Evolutionary conservation across 2,113 vertebrate genomes (phyloP).

Genomic region (Seriola quinqueradiata): DNA sequence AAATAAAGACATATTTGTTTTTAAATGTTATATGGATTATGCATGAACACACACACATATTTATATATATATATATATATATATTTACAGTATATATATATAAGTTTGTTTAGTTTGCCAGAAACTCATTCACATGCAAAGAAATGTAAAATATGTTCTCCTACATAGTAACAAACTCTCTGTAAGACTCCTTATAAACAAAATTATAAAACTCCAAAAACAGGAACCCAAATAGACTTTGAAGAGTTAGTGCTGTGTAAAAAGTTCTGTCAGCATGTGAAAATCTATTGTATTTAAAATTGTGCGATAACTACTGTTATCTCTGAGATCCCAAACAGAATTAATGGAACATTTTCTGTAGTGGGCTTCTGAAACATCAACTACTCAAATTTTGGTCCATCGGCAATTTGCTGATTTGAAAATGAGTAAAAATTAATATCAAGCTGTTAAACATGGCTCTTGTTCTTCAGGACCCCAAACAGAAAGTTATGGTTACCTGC

Average conservation of each 20-base stretch:
- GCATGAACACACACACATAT: background rate
- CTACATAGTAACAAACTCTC: too few species aligned
- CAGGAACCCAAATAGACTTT: background rate
- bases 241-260: background rate
- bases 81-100: too few species aligned
- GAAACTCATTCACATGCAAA: background rate
- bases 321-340: background rate
- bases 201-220: background rate
- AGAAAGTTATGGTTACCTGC: background rate
- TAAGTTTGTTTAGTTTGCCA: background rate
- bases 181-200: background rate
- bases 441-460: background rate
- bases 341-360: background rate
- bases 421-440: background rate
- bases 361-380: too few species aligned
- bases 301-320: background rate
- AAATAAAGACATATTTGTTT: background rate
- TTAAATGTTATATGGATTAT: background rate
- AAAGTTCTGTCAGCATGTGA: background rate
- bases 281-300: background rate
- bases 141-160: background rate
- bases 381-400: too few species aligned
- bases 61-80: too few species aligned
- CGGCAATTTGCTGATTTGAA: background rate
- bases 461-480: background rate